Evolutionary conservation across 2,113 vertebrate genomes (phyloP).

Genomic region (Cepphus grylle): DNA sequence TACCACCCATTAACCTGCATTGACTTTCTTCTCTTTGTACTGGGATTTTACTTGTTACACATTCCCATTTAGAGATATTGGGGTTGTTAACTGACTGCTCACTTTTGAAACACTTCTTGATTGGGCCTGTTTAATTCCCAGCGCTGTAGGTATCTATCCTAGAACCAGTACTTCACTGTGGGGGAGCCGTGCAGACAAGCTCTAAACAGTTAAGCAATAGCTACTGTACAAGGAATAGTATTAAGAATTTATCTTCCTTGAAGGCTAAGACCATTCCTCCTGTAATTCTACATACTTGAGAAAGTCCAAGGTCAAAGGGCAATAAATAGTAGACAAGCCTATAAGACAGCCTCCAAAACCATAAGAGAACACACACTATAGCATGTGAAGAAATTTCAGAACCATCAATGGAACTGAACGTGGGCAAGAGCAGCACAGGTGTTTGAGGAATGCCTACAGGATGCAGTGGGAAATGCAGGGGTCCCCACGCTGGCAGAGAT

Average conservation of each 20-base stretch:
- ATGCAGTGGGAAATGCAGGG: accelerated
- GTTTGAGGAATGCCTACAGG: not conserved
- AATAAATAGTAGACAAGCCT: not conserved
- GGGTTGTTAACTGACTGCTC: not conserved
- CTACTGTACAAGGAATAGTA: not conserved
- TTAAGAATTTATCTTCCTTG: not conserved
- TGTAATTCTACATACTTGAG: not conserved
- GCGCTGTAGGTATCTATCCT: not conserved
- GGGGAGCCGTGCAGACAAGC: not conserved
- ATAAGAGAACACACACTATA: accelerated
- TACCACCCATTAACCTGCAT: too few species aligned
- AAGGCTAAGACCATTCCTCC: not conserved
- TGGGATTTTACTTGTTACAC: not conserved
- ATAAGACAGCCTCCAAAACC: not conserved
- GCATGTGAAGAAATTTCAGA: not conserved
- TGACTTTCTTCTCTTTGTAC: not conserved
- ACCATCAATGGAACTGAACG: not conserved
- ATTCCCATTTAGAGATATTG: not conserved
- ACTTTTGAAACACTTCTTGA: not conserved
- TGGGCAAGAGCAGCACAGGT: not conserved
- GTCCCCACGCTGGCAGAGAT: not conserved
- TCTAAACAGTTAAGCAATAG: not conserved
- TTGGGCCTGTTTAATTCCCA: not conserved
- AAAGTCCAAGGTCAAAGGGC: not conserved
- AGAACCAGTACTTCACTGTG: not conserved